Base-by-base conservation (phyloP, 53 echinoderm and acorn worm genomes). In the Apostichopus leukothele region DNA sequence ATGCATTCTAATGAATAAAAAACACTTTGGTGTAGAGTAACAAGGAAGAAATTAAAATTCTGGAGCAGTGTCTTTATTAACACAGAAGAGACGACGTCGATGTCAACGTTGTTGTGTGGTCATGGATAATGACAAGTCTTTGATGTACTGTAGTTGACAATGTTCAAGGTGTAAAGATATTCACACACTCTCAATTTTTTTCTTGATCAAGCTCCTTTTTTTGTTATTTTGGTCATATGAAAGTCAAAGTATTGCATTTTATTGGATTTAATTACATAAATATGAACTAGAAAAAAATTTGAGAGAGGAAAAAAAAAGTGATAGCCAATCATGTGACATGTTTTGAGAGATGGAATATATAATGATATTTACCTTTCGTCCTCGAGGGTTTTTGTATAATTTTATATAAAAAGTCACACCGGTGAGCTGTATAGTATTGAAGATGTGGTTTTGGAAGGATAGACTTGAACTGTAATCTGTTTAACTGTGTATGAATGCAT, bases 41-140 rank as follows among this genome's bases (percentile, higher is more conserved):
- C 12, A 81, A 54, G 59, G 59, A 81, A 54, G 19, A 54, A 81
- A 81, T 22, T 81, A 57, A n/a, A 54, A 53, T 53, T 18, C 59
- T 55, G 7, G 22, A 59, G 23, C 81, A 81, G 81, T 81, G 81
- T 81, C 81, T 81, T 16, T 81, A 81, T 81, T 81, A 81, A 81
- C 81, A 81, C 54, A 81, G 23, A 19, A 57, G 6, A 81, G 81
- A 59, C 21, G 81, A 22, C 21, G 59, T 5, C 71, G 71, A 71
- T 71, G 71, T 71, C 71, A 71, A 19, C 71, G 20, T 71, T 71
- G 71, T 71, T 19, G 21, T 16, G 6, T n/a, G 71, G n/a, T 18
- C n/a, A n/a, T 6, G 71, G 18, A n/a, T 71, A 71, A 19, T 71
- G 71, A 71, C 71, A 71, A n/a, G 6, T 71, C 71, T 71, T 71